A percentile compares a stretch with the other conserved stretches of the same genome.
Conservation (phyloP, 2,113 vertebrate genomes). For the Rhinoderma darwinii region DNA sequence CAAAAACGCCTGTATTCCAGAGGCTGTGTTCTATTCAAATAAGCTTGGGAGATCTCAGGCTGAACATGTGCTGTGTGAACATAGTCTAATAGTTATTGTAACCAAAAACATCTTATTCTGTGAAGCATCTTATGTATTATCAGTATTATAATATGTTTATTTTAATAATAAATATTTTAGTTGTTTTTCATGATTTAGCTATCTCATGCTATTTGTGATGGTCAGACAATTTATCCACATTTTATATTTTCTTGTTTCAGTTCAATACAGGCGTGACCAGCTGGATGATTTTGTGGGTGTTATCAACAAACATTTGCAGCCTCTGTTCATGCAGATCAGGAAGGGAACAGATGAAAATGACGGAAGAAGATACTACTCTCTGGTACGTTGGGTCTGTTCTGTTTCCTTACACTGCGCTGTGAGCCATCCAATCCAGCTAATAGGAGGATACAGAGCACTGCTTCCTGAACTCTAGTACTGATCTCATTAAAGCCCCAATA, state of each 20-base stretch:
- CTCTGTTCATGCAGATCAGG: conserved; percentile 89
- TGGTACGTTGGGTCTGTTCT: conserved; percentile 75
- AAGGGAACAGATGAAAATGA: conserved; percentile 84
- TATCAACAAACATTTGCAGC: conserved; percentile 86
- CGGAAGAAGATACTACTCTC: conserved; percentile 80
- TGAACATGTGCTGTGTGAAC: too few relatives aligned
- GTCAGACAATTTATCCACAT: too few relatives aligned
- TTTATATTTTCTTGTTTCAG: conserved; percentile 68
- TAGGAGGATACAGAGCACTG: neutral
- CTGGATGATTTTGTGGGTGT: conserved; percentile 85
- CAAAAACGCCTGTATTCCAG: too few relatives aligned
- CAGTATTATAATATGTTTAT: too few relatives aligned
- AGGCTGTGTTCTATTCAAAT: too few relatives aligned
- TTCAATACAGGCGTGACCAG: conserved; percentile 72
- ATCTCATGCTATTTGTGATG: too few relatives aligned
- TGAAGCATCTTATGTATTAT: too few relatives aligned
- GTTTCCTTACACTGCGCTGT: neutral
- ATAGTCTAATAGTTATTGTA: too few relatives aligned
- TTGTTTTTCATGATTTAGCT: too few relatives aligned
- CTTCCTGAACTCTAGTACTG: neutral
- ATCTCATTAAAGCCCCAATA: neutral
- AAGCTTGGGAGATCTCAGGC: too few relatives aligned
- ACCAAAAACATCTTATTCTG: too few relatives aligned
- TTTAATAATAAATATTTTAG: too few relatives aligned
- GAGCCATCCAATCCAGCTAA: neutral